phyloP scores from a whole-genome alignment of 2,113 vertebrate species.

The Hiodon tergisus region DNA sequence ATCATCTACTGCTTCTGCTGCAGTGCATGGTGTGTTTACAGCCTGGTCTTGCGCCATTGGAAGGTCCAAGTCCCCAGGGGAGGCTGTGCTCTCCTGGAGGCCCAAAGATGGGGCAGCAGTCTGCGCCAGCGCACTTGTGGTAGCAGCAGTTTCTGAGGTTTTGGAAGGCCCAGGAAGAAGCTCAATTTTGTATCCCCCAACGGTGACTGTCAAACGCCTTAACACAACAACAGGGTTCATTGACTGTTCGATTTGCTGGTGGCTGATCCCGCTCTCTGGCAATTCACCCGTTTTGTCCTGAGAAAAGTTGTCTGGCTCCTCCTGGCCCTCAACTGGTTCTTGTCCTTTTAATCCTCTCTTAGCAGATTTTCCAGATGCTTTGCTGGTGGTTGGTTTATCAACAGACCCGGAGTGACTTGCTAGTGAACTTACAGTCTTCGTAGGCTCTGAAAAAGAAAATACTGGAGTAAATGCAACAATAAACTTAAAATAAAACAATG shows the following conservation, averaged over 20 bases:
- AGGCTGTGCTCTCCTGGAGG: background rate
- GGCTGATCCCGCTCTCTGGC: slow-evolving; percentile 48
- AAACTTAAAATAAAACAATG: no score
- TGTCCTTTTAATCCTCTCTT: slow-evolving; percentile 51
- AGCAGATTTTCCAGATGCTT: slow-evolving; percentile 56
- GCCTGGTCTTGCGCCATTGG: slow-evolving; percentile 36
- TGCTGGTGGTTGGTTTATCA: slow-evolving; percentile 50
- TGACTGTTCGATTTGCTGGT: slow-evolving; percentile 50
- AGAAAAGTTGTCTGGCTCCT: slow-evolving; percentile 42
- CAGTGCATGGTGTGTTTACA: slow-evolving; percentile 35
- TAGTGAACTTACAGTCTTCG: slow-evolving; percentile 46
- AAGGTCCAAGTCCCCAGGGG: slow-evolving; percentile 37
- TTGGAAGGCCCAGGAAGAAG: slow-evolving; percentile 66
- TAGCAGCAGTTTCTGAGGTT: slow-evolving; percentile 10
- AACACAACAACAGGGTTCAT: slow-evolving; percentile 61
- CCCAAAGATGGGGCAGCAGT: slow-evolving; percentile 7
- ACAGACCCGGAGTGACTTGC: slow-evolving; percentile 61
- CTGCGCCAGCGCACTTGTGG: no score
- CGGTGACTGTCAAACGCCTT: slow-evolving; percentile 62
- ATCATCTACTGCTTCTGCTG: slow-evolving; percentile 43
- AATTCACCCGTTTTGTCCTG: slow-evolving; percentile 59
- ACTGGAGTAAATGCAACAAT: no score
- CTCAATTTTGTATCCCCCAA: slow-evolving; percentile 67
- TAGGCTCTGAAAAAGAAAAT: slow-evolving; percentile 55
- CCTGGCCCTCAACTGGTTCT: slow-evolving; percentile 41